These are phyloP conservation scores for Cyprinodon diabolis DNA, from an alignment of 2,797 vertebrate species.

Conservation along the genomic window DNA sequence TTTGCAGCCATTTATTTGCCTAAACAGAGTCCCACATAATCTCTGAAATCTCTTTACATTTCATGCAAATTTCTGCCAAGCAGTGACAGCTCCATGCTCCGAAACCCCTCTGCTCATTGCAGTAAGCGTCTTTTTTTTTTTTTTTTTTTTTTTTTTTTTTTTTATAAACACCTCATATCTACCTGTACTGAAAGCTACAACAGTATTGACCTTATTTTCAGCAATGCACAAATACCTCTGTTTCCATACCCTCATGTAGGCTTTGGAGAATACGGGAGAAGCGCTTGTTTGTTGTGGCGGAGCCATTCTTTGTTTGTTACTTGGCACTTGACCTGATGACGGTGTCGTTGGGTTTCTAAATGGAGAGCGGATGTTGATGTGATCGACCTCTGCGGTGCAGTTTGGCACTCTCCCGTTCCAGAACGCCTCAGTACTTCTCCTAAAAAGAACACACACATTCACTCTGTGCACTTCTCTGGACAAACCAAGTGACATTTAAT, in stretches of 20 bases:
- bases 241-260: conserved; percentile 42
- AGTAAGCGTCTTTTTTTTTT: conserved; percentile 42
- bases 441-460: conserved; percentile 42
- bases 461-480: conserved; percentile 72
- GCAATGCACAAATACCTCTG: conserved; percentile 72
- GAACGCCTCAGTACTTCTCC: conserved; percentile 31
- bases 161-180: conserved; percentile 61
- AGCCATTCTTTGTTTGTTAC: conserved; percentile 71
- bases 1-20: not conserved
- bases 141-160: not conserved
- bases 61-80: conserved; percentile 60
- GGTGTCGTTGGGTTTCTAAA: conserved; percentile 52
- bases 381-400: conserved; percentile 51
- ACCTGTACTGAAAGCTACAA: conserved; percentile 69
- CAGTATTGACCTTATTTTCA: conserved; percentile 74
- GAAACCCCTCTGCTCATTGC: conserved; percentile 16
- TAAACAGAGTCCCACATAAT: conserved; percentile 3
- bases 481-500: conserved; percentile 59
- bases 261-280: conserved; percentile 32
- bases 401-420: conserved; percentile 30
- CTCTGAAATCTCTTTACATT: conserved; percentile 32
- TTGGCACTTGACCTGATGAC: conserved; percentile 81
- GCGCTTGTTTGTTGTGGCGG: conserved; percentile 52
- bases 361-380: conserved; percentile 44
- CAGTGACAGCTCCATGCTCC: conserved; percentile 64